Evolutionary conservation across 2,797 vertebrate species (phyloP), one percentile per base, ranked within the genome.

Genomic region (Malurus splendens): DNA sequence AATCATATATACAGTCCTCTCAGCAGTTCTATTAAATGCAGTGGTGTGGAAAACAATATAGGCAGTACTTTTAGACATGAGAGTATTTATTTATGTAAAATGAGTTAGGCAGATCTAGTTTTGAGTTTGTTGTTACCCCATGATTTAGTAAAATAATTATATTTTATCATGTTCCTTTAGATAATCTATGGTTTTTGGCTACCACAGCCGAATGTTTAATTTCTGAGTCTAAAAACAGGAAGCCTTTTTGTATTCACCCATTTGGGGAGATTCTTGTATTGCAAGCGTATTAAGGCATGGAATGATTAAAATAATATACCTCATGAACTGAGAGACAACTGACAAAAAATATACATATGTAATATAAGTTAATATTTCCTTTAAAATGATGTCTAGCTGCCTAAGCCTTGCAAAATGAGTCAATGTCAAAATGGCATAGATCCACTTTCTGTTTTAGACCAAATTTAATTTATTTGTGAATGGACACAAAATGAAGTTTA

Each of bases 261-360:
- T 95, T 42, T 92, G 96, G 96, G 96, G 96, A 97, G 97, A 96
- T 97, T 98, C 97, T 97, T 97, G 98, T 98, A 98, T 97, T 98
- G 99, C 98, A 98, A 98, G 98, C 98, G 97, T 98, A 98, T 98
- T 99, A 98, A 99, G 98, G 98, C 98, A 99, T 99, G 99, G 99
- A 99, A 99, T 99, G 99, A 99, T 98, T 98, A 98, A 99, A 99
- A 99, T 98, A 98, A 98, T 98, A 98, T 98, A 99, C 98, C 98
- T 98, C 98, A 97, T 98, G 98, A 98, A 98, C 98, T 98, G 98
- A 98, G 97, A 99, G 98, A 99, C 98, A 98, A 98, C 98, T 98
- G 97, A 98, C 98, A 98, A 98, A 97, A 98, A 98, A 98, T 98
- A 99, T 98, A 98, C 98, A 98, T 98, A 98, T 97, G 98, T 98